Evolutionary conservation across 2,113 vertebrate species (phyloP).

Genomic region (Corythornis cristatus): DNA sequence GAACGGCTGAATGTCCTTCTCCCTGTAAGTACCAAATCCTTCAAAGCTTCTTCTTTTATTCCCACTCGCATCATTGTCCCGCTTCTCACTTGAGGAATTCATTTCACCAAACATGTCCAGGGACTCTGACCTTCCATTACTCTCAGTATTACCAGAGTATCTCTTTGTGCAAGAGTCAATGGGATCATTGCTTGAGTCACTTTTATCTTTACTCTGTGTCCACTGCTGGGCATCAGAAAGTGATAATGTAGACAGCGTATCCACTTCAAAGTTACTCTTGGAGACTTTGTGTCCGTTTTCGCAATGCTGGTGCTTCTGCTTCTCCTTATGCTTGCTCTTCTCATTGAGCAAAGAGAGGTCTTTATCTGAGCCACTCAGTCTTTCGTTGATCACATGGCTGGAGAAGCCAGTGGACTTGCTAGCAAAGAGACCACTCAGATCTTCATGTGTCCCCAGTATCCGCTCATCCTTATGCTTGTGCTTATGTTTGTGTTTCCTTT

Average conservation of each 20-base stretch:
- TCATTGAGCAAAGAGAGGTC: conserved; percentile 80
- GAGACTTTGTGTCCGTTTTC: conserved; percentile 79
- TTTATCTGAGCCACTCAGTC: conserved; percentile 82
- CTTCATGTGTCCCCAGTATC: conserved; percentile 86
- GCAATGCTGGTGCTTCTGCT: conserved; percentile 84
- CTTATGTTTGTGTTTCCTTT: conserved; percentile 99
- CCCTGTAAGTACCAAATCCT: conserved; percentile 90
- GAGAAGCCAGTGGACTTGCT: conserved; percentile 87
- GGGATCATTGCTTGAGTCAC: conserved; percentile 84
- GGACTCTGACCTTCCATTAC: conserved; percentile 73
- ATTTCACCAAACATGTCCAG: conserved; percentile 87
- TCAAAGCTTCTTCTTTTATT: conserved; percentile 87
- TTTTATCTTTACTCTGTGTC: conserved; percentile 85
- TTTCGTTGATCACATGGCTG: conserved; percentile 82
- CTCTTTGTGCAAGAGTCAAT: conserved; percentile 87
- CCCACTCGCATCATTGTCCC: conserved; percentile 82
- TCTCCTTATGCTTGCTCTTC: conserved; percentile 89
- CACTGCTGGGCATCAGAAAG: conserved; percentile 90
- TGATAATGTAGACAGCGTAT: conserved; percentile 87
- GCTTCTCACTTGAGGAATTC: conserved; percentile 77
- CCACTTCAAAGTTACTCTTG: conserved; percentile 89
- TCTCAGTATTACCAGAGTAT: conserved; percentile 77
- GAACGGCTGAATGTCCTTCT: conserved; percentile 90
- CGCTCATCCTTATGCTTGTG: conserved; percentile 98
- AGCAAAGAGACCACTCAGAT: conserved; percentile 91